phyloP scores from a whole-genome alignment of 2,113 vertebrate species.

The Peucedramus taeniatus region DNA sequence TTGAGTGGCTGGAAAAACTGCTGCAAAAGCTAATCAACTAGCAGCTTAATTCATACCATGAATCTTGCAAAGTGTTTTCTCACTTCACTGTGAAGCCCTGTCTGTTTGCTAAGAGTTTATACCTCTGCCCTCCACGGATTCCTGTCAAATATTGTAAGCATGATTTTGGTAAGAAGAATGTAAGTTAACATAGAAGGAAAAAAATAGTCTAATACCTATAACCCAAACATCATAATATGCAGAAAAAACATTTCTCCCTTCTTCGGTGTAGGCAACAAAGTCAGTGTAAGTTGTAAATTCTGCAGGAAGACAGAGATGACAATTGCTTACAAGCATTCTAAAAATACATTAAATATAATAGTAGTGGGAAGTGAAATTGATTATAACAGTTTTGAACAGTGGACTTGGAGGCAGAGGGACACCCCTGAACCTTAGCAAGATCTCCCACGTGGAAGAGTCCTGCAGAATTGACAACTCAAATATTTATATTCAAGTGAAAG shows the following conservation, averaged over 20 bases:
- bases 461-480: neutral
- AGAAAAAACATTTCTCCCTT: neutral
- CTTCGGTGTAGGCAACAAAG: rapidly evolving
- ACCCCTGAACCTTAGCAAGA: neutral
- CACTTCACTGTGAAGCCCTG: neutral
- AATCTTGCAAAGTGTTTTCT: constrained; percentile 26
- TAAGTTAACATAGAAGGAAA: neutral
- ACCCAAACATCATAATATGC: neutral
- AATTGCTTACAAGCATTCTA: neutral
- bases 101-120: neutral
- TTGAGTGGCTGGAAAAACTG: neutral
- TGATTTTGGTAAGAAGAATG: neutral
- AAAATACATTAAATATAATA: neutral
- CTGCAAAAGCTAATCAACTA: constrained; percentile 14
- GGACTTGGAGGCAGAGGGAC: neutral
- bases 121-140: neutral
- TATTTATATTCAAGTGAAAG: neutral
- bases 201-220: neutral
- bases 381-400: neutral
- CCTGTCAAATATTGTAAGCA: neutral
- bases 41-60: constrained; percentile 23
- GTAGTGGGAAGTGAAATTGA: neutral
- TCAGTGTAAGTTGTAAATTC: neutral
- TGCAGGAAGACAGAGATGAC: neutral
- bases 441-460: neutral